A percentile compares a stretch with the other conserved stretches of the same genome.
These are phyloP conservation scores for Cuniculus paca DNA, from an alignment of 2,797 vertebrate species.

Conservation along the genomic window DNA sequence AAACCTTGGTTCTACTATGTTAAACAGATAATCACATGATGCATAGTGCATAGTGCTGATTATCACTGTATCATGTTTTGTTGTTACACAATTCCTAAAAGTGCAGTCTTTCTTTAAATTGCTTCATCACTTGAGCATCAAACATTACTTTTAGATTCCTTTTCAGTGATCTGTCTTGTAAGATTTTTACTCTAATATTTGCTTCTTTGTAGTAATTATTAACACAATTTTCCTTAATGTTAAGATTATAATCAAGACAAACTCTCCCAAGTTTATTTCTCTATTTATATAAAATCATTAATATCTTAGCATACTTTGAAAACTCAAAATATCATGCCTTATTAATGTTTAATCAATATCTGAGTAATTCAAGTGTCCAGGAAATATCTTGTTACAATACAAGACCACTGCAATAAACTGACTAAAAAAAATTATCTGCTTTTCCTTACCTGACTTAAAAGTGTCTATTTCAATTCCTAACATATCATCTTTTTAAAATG, in stretches of 20 bases:
- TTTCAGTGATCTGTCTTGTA: neutral
- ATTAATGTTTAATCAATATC: neutral
- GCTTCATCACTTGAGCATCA: neutral
- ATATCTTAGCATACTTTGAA: neutral
- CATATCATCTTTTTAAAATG: neutral
- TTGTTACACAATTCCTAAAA: neutral
- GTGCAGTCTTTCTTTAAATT: neutral
- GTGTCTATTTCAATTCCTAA: neutral
- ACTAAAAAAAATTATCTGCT: neutral
- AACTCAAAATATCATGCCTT: neutral
- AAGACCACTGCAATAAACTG: neutral
- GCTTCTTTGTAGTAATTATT: neutral
- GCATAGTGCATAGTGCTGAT: neutral
- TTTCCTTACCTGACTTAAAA: neutral
- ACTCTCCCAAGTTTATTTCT: neutral
- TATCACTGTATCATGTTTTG: constrained; percentile 13
- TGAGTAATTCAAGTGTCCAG: neutral
- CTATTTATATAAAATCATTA: neutral
- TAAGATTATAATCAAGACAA: constrained; percentile 24
- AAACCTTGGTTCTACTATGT: neutral
- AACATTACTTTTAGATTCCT: neutral
- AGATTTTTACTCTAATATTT: neutral
- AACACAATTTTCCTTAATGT: neutral
- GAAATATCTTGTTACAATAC: neutral
- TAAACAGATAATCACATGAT: neutral